Conservation (phyloP, 2,797 vertebrate genomes). For the Pogoniulus pusillus region DNA sequence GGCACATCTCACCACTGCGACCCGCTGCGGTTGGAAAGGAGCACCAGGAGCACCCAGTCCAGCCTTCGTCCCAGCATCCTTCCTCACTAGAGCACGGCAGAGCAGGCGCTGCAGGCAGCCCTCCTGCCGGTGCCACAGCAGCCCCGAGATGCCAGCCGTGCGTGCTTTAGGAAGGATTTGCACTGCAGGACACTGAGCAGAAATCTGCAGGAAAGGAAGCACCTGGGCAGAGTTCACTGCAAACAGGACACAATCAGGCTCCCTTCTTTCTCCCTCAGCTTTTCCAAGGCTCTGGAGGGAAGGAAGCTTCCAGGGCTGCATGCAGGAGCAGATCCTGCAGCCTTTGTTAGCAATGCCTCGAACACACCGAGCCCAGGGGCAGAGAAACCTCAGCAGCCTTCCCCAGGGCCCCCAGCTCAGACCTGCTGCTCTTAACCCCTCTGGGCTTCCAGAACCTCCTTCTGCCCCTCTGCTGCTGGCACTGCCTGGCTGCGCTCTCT, state of each 20-base stretch:
- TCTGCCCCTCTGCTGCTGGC: background rate
- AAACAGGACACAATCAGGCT: background rate
- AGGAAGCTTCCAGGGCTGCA: constrained; percentile 7
- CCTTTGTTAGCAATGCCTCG: background rate
- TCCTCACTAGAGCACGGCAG: no score
- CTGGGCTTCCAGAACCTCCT: background rate
- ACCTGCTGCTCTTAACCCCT: constrained; percentile 9
- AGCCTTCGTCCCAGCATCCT: no score
- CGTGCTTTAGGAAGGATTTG: background rate
- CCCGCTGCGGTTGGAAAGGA: no score
- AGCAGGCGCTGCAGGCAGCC: background rate
- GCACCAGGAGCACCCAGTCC: no score
- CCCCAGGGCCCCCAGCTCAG: background rate
- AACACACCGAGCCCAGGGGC: background rate
- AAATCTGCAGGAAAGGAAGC: constrained; percentile 4
- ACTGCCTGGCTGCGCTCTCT: background rate
- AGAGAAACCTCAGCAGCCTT: background rate
- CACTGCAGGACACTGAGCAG: background rate
- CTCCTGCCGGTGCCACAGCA: background rate
- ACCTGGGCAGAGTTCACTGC: constrained; percentile 9
- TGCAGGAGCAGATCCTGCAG: background rate
- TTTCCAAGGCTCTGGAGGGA: no score
- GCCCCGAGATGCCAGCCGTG: background rate
- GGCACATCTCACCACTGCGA: no score
- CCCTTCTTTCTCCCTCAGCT: no score